Evolutionary conservation across 2,888 invertebrate species (phyloP).

Genomic region (Abrostola tripartita): DNA sequence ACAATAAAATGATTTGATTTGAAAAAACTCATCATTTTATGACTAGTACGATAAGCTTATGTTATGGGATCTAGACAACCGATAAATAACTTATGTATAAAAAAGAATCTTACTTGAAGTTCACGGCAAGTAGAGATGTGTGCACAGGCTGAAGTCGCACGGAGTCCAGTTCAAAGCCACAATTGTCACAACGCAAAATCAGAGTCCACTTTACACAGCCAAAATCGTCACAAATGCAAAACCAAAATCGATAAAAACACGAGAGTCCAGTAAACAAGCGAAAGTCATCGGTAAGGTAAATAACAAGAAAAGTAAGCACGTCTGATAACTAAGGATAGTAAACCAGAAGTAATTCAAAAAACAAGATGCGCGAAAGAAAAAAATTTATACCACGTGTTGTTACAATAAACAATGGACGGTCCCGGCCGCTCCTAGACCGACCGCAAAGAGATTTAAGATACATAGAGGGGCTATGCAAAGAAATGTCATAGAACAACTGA

Average conservation of each 20-base stretch:
- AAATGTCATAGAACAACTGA: too few species aligned
- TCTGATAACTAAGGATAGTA: conserved; percentile 31
- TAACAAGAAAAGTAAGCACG: conserved; percentile 30
- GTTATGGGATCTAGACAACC: conserved; percentile 35
- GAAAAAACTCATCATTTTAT: conserved; percentile 37
- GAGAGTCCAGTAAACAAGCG: conserved; percentile 26
- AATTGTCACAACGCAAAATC: conserved; percentile 35
- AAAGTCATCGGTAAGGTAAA: conserved; percentile 28
- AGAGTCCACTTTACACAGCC: conserved; percentile 31
- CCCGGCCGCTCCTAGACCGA: conserved; percentile 32
- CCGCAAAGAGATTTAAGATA: conserved; percentile 3
- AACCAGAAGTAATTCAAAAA: conserved; percentile 35
- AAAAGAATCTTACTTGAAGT: conserved; percentile 31
- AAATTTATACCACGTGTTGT: conserved; percentile 26
- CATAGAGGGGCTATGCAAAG: too few species aligned
- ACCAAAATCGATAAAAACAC: conserved; percentile 30
- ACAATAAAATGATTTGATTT: conserved; percentile 38
- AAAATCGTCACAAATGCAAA: conserved; percentile 31
- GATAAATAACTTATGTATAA: conserved; percentile 28
- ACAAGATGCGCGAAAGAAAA: conserved; percentile 29
- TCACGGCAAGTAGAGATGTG: conserved; percentile 33
- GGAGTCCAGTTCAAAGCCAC: conserved; percentile 32
- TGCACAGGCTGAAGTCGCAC: conserved; percentile 31
- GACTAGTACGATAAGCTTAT: conserved; percentile 36
- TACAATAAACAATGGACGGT: conserved; percentile 32